Evolutionary conservation across 2,113 vertebrate species (phyloP).

Genomic region (Periophthalmodon schlosseri): DNA sequence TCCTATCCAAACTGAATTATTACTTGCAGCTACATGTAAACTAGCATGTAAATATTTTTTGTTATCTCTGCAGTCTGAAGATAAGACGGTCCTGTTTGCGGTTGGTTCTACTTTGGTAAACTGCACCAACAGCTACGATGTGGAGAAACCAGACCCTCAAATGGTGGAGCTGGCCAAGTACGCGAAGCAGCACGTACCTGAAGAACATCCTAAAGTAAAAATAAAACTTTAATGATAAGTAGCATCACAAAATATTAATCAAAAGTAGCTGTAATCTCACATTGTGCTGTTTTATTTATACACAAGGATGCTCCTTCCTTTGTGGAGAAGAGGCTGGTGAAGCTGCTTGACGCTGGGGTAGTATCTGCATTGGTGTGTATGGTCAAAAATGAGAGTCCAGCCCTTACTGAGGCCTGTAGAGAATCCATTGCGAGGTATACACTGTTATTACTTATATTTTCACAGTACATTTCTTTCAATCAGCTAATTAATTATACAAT

Average conservation of each 20-base stretch:
- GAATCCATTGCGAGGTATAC: conserved; percentile 92
- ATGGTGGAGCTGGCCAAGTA: conserved; percentile 97
- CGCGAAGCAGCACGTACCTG: conserved; percentile 94
- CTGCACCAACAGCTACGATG: conserved; percentile 96
- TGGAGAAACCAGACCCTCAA: conserved; percentile 92
- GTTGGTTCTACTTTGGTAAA: conserved; percentile 93
- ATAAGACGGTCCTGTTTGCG: conserved; percentile 91
- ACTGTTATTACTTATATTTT: neutral
- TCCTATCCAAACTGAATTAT: neutral
- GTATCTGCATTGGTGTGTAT: conserved; percentile 93
- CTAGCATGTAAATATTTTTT: neutral
- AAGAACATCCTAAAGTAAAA: conserved; percentile 94
- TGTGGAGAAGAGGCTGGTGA: conserved; percentile 84
- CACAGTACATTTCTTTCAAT: neutral
- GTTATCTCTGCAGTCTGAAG: conserved; percentile 82
- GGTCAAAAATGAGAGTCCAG: conserved; percentile 90
- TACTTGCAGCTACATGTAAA: neutral
- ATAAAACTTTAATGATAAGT: neutral
- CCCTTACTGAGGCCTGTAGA: conserved; percentile 85
- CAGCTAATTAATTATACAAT: conserved; percentile 1
- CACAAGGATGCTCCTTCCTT: conserved; percentile 85
- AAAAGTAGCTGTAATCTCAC: neutral
- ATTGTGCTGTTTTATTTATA: conserved; percentile 3
- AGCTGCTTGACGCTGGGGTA: conserved; percentile 86
- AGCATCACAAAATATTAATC: neutral